A percentile compares a stretch with the other conserved stretches of the same genome.
These are phyloP conservation scores for Polydrusus pterygomalis DNA, from an alignment of 2,888 invertebrate genomes.

Conservation along the genomic window DNA sequence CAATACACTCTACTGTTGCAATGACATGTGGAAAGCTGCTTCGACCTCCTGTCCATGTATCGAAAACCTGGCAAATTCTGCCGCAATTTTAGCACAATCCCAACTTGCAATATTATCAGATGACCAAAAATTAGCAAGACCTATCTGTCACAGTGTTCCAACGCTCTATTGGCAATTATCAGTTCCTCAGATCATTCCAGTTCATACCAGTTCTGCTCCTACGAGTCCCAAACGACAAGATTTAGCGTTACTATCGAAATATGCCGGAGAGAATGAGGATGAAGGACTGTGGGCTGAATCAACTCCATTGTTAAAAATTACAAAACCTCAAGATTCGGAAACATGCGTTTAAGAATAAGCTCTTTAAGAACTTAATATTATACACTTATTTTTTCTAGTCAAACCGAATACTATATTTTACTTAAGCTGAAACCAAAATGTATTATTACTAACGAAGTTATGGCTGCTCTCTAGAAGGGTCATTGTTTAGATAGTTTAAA, in stretches of 20 bases:
- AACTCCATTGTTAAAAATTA: constrained; percentile 67
- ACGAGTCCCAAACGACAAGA: constrained; percentile 65
- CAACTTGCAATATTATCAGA: constrained; percentile 66
- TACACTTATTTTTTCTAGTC: background rate
- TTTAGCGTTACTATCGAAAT: constrained; percentile 58
- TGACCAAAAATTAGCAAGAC: constrained; percentile 57
- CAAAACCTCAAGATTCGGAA: constrained; percentile 60
- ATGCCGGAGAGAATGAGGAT: constrained; percentile 65
- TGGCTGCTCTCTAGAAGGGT: no score
- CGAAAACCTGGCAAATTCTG: constrained; percentile 74
- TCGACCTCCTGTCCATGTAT: constrained; percentile 85
- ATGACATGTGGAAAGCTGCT: constrained; percentile 71
- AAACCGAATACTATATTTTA: background rate
- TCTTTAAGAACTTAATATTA: background rate
- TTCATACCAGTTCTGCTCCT: constrained; percentile 68
- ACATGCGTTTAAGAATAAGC: constrained; percentile 42
- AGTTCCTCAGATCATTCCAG: constrained; percentile 60
- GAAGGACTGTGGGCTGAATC: constrained; percentile 66
- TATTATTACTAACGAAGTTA: background rate
- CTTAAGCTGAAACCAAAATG: background rate
- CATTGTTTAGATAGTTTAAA: no score
- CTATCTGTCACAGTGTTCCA: constrained; percentile 67
- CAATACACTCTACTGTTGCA: constrained; percentile 69
- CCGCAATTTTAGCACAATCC: constrained; percentile 66
- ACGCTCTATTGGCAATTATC: constrained; percentile 64